These are phyloP conservation scores for Phaedon cochleariae DNA, from an alignment of 2,888 invertebrate genomes.

Conservation along the genomic window DNA sequence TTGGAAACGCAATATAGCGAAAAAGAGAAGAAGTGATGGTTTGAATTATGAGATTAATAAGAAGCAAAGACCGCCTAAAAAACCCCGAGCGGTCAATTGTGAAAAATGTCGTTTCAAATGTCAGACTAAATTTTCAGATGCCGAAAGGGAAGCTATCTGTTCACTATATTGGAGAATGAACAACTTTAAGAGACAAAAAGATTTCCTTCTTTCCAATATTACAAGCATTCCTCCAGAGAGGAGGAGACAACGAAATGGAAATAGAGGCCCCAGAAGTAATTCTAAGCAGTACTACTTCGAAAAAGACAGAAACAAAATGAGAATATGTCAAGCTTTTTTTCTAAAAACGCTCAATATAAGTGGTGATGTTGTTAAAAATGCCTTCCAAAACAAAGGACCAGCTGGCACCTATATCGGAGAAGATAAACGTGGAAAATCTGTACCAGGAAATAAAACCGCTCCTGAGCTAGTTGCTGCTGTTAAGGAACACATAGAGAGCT, in stretches of 20 bases:
- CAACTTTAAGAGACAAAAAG: not conserved
- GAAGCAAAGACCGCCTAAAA: slow-evolving; percentile 2
- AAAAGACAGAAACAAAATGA: not conserved
- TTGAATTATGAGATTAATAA: slow-evolving; percentile 9
- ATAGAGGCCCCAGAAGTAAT: slow-evolving; percentile 5
- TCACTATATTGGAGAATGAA: not conserved
- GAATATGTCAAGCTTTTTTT: not conserved
- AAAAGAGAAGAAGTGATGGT: slow-evolving; percentile 10
- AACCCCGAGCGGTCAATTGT: not conserved
- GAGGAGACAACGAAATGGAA: not conserved
- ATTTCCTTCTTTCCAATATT: slow-evolving; percentile 8
- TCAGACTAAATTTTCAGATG: not conserved
- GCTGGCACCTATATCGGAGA: not conserved
- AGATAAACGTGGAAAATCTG: slow-evolving; percentile 12
- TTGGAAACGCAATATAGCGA: not conserved
- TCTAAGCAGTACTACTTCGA: not conserved
- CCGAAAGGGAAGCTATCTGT: not conserved
- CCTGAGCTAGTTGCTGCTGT: not conserved
- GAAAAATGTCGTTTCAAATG: slow-evolving; percentile 7
- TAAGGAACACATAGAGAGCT: slow-evolving; percentile 11
- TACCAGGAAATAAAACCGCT: slow-evolving; percentile 15
- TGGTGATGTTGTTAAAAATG: not conserved
- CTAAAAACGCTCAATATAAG: not conserved
- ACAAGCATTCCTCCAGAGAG: not conserved
- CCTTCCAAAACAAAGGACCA: not conserved